These are phyloP conservation scores for Puntigrus tetrazona DNA, from an alignment of 2,113 vertebrate genomes.

Conservation along the genomic window DNA sequence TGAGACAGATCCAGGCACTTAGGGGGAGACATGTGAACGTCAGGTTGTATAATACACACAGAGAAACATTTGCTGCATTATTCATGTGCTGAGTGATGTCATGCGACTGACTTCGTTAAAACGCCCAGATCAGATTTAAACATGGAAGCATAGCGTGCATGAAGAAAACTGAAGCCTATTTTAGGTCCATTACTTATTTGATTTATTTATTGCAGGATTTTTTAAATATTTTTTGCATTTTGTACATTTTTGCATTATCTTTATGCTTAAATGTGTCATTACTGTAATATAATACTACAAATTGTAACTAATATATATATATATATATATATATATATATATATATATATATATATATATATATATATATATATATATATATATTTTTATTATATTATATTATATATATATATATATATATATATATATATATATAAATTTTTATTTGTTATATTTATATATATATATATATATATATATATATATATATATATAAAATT, in stretches of 20 bases:
- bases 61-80: conserved; percentile 51
- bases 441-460: no score
- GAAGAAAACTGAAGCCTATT: background rate
- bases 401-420: no score
- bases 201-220: background rate
- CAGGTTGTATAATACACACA: conserved; percentile 1
- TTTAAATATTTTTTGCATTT: background rate
- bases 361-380: no score
- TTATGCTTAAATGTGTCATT: background rate
- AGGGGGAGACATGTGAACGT: conserved; percentile 38
- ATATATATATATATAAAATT: no score
- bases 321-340: no score
- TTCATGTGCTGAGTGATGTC: conserved; percentile 43
- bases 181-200: background rate
- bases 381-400: no score
- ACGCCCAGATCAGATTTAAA: background rate
- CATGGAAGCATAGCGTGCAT: background rate
- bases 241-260: background rate
- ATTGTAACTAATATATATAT: background rate
- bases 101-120: background rate
- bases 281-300: background rate
- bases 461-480: no score
- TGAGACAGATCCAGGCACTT: conserved; percentile 3
- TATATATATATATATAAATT: no score
- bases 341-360: background rate